Evolutionary conservation across 2,113 vertebrate genomes (phyloP), one percentile per base, ranked within the genome.

Genomic region (Sapayoa aenigma): DNA sequence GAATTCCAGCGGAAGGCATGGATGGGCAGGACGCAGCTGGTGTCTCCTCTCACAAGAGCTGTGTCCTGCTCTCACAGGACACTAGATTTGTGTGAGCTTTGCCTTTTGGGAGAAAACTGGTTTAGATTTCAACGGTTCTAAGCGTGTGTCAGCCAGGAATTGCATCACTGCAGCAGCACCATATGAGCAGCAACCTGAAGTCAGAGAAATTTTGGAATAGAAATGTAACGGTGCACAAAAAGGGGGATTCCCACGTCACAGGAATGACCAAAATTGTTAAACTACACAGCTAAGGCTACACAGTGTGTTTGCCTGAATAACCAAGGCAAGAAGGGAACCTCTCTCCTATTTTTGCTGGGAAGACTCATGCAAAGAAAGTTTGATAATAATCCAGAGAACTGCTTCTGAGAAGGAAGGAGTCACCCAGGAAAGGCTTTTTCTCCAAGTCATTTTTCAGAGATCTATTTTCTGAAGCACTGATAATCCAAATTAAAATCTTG

Each of bases 1-100:
- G 52, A 55, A 62, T 55, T 35, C 20, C 37, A 3, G 4, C 0
- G 35, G 67, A 35, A 62, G 31, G 25, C 25, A 44, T 0, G 0
- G 30, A 16, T 17, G 55, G 33, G 31, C 55, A 42, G 33, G 63
- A 37, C 9, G 2, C 33, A 42, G 55, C 50, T 3, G 5, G 20
- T 8, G 41, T 59, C 37, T 14, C 63, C 7, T n/a, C 52, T 27
- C 7, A 2, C 25, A 9, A 3, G 9, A 21, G 28, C 52, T 16
- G 37, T 4, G 9, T 33, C 37, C 86, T 24, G 21, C 33, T 68
- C n/a, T 55, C 17, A 25, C n/a, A 49, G 79, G 79, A 49, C 18
- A 11, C 37, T 31, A 2, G 14, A 9, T 17, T 23, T 35, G 18
- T 77, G 56, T 35, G 27, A 88, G 39, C 82, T 53, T 59, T n/a